These are phyloP conservation scores for Schlechtendalia chinensis DNA, from an alignment of 1,140 invertebrate species.

Conservation along the genomic window DNA sequence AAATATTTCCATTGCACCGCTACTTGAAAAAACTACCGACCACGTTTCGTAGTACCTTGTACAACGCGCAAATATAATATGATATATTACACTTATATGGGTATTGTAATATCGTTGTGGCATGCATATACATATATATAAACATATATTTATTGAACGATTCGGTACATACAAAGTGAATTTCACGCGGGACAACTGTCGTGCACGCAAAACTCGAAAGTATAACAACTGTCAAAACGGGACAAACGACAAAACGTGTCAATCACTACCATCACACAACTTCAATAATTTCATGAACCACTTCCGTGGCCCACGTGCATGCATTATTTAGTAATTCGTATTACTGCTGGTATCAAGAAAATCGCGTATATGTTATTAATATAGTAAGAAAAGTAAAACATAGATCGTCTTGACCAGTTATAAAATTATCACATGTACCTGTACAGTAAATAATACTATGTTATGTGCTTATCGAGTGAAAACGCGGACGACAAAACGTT, in stretches of 20 bases:
- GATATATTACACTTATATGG: too few species aligned
- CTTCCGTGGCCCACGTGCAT: not conserved
- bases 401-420: conserved; percentile 14
- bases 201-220: not conserved
- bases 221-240: not conserved
- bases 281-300: conserved; percentile 20
- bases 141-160: too few species aligned
- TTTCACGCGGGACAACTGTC: not conserved
- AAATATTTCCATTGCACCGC: not conserved
- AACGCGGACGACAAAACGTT: too few species aligned
- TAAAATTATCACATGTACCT: not conserved
- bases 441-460: too few species aligned
- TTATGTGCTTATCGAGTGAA: too few species aligned
- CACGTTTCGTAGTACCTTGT: too few species aligned
- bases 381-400: not conserved
- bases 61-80: too few species aligned
- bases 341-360: conserved; percentile 1
- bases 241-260: not conserved
- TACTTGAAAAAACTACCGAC: not conserved
- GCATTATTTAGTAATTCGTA: conserved; percentile 16
- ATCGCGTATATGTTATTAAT: not conserved
- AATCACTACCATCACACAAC: conserved; percentile 4
- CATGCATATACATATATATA: too few species aligned
- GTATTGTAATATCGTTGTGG: not conserved
- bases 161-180: not conserved